Conservation (phyloP, 2,113 vertebrate species). For the Calypte anna region DNA sequence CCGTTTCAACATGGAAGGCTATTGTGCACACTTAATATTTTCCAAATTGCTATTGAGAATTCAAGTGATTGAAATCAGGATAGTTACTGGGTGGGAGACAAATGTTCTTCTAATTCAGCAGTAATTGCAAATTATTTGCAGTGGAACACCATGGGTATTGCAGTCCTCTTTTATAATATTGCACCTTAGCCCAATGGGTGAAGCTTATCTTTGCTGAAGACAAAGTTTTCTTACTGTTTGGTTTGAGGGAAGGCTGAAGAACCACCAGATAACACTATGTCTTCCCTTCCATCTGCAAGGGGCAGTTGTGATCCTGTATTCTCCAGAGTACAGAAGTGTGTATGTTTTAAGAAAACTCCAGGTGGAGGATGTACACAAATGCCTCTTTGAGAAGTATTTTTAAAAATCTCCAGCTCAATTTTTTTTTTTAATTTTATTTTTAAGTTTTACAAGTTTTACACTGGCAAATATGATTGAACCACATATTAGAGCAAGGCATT, state of each 20-base stretch:
- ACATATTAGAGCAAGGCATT: not conserved
- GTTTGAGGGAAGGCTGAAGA: not conserved
- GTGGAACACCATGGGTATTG: not conserved
- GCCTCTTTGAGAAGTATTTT: not conserved
- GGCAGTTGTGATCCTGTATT: not conserved
- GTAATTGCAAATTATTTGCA: not conserved
- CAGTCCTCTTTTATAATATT: not conserved
- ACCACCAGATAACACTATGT: not conserved
- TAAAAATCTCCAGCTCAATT: not conserved
- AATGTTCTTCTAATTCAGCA: not conserved
- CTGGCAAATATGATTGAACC: not conserved
- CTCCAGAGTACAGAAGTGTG: not conserved
- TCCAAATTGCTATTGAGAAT: not conserved
- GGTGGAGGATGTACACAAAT: not conserved
- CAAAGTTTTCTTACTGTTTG: not conserved
- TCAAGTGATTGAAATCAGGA: not conserved
- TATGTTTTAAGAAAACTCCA: not conserved
- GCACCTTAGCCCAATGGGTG: rapidly evolving
- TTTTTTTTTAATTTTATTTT: not conserved
- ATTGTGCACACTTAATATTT: not conserved
- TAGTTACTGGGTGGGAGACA: not conserved
- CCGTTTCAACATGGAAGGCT: not conserved
- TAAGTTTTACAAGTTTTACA: not conserved
- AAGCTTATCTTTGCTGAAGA: not conserved
- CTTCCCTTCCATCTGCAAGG: not conserved